Percentiles rank a stretch among this genome's conserved stretches.
These are phyloP conservation scores for Monoplex corrugatus DNA, from an alignment of 2,888 invertebrate species.

Conservation along the genomic window DNA sequence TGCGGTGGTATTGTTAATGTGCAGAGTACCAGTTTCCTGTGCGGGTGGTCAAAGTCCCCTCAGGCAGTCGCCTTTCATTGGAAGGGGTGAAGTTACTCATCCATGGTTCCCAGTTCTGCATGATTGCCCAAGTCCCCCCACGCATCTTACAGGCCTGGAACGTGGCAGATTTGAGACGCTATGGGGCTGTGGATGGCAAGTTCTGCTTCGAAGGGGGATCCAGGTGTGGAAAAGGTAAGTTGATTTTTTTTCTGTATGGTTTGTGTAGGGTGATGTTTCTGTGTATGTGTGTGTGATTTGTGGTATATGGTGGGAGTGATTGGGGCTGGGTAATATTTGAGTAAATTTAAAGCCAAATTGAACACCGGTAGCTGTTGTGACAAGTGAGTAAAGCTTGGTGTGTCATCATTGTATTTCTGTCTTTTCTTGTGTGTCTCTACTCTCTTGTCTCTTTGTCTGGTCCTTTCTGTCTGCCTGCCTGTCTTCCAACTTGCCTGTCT, in stretches of 20 bases:
- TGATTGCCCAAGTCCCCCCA: slow-evolving; percentile 92
- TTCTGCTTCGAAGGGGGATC: slow-evolving; percentile 96
- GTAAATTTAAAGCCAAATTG: no score
- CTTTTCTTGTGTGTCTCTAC: no score
- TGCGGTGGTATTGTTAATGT: not conserved
- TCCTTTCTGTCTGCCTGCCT: no score
- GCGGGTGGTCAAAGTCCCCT: slow-evolving; percentile 89
- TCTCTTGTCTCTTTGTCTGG: no score
- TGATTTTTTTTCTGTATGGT: not conserved
- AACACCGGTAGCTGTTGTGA: no score
- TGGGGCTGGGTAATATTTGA: not conserved
- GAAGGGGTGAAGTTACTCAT: slow-evolving; percentile 92
- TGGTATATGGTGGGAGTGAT: not conserved
- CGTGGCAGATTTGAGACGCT: slow-evolving; percentile 85
- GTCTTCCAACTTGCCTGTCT: no score
- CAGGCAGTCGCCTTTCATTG: slow-evolving; percentile 88
- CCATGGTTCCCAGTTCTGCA: slow-evolving; percentile 90
- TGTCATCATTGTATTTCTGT: no score
- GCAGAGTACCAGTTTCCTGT: slow-evolving; percentile 91
- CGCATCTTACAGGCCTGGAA: slow-evolving; percentile 84
- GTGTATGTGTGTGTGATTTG: no score
- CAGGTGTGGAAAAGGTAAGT: slow-evolving; percentile 88
- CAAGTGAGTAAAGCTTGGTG: no score
- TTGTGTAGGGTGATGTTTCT: no score
- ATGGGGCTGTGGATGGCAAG: slow-evolving; percentile 90